Conservation (phyloP, 2,888 invertebrate species). For the Isotomurus palustris region DNA sequence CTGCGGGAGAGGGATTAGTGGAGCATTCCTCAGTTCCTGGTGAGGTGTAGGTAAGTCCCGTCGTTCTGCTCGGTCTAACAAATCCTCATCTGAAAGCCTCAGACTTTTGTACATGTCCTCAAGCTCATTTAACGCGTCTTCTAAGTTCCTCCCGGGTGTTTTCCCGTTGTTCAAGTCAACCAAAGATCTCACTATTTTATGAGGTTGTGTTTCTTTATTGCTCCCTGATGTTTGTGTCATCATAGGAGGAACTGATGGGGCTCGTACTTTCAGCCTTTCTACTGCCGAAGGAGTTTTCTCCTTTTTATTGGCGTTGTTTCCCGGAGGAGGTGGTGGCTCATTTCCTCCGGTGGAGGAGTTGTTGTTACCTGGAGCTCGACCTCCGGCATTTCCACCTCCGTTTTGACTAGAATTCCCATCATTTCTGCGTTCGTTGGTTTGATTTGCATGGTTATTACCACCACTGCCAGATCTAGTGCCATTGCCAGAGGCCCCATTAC, state of each 20-base stretch:
- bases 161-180: constrained; percentile 36
- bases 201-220: constrained; percentile 11
- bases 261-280: constrained; percentile 40
- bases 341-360: neutral
- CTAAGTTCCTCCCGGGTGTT: constrained; percentile 58
- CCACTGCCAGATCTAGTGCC: too few species aligned
- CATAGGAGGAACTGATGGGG: constrained; percentile 26
- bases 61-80: constrained; percentile 72
- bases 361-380: neutral
- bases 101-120: constrained; percentile 80
- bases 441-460: too few species aligned
- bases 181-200: constrained; percentile 25
- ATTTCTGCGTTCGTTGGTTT: too few species aligned
- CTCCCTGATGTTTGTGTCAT: neutral
- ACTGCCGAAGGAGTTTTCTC: constrained; percentile 27
- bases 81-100: constrained; percentile 75
- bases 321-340: neutral
- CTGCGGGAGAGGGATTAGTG: constrained; percentile 28
- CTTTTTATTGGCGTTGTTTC: constrained; percentile 8
- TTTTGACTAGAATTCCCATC: neutral
- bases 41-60: constrained; percentile 60
- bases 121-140: constrained; percentile 81
- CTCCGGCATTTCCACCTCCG: neutral
- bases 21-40: constrained; percentile 45
- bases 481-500: too few species aligned